Conservation (phyloP, 2,888 invertebrate genomes). For the Erynnis tages region DNA sequence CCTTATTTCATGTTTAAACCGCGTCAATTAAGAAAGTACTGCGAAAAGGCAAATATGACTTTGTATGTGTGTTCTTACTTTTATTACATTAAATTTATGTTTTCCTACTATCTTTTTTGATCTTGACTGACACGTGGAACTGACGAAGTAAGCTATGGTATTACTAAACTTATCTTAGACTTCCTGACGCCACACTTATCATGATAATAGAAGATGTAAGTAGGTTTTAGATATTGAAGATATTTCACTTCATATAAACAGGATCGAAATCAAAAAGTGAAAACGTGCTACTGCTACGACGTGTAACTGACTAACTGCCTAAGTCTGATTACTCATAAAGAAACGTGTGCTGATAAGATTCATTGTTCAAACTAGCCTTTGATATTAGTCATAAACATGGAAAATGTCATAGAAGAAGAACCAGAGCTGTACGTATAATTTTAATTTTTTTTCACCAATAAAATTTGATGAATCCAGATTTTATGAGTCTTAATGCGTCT, state of each 20-base stretch:
- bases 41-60: no score
- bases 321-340: no score
- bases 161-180: constrained; percentile 28
- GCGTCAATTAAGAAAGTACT: no score
- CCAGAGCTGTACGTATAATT: constrained; percentile 48
- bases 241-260: constrained; percentile 15
- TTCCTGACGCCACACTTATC: constrained; percentile 20
- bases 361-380: not conserved
- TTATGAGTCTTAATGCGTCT: no score
- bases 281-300: not conserved
- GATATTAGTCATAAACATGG: constrained; percentile 40
- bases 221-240: constrained; percentile 27
- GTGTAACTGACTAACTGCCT: no score
- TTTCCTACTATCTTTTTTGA: not conserved
- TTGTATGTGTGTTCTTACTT: no score
- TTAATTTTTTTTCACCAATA: not conserved
- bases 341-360: not conserved
- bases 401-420: constrained; percentile 53
- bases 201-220: constrained; percentile 30
- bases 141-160: constrained; percentile 1
- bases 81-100: not conserved
- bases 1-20: no score
- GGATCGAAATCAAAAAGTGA: constrained; percentile 13
- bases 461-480: no score
- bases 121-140: not conserved